phyloP scores from a whole-genome alignment of 2,888 invertebrate genomes.

The Thumatha senex region DNA sequence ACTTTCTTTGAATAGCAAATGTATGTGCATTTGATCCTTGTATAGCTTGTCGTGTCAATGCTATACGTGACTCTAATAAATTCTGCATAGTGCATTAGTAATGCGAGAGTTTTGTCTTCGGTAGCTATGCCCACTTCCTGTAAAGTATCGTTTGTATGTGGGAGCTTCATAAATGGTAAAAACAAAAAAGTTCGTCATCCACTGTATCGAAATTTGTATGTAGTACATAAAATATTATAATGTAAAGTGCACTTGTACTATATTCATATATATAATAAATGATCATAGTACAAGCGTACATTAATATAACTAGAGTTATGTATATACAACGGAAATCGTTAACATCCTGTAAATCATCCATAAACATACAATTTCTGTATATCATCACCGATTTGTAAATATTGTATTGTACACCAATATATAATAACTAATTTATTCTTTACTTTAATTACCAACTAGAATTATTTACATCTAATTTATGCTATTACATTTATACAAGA shows the following conservation, averaged over 20 bases:
- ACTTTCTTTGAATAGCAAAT: not conserved
- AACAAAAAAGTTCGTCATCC: conserved; percentile 29
- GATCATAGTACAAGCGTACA: too few relatives aligned
- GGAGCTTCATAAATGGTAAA: conserved; percentile 46
- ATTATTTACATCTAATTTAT: conserved; percentile 31
- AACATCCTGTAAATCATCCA: too few relatives aligned
- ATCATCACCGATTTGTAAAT: too few relatives aligned
- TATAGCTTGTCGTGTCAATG: conserved; percentile 12
- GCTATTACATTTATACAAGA: conserved; percentile 20
- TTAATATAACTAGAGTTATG: too few relatives aligned
- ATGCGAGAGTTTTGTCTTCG: conserved; percentile 37
- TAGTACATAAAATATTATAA: too few relatives aligned
- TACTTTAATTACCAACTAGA: conserved; percentile 28
- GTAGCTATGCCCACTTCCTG: conserved; percentile 46
- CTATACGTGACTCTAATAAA: conserved; percentile 20
- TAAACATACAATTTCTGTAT: too few relatives aligned
- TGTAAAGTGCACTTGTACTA: too few relatives aligned
- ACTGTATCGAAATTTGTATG: conserved; percentile 8
- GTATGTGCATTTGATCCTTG: conserved; percentile 5
- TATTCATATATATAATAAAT: too few relatives aligned
- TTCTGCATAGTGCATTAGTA: conserved; percentile 30
- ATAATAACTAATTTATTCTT: conserved; percentile 11
- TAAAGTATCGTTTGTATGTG: conserved; percentile 45
- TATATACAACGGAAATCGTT: too few relatives aligned
- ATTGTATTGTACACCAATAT: too few relatives aligned